A percentile compares a stretch with the other conserved stretches of the same genome.
phyloP scores from a whole-genome alignment of 2,888 invertebrate species.

The Escarpia spicata region DNA sequence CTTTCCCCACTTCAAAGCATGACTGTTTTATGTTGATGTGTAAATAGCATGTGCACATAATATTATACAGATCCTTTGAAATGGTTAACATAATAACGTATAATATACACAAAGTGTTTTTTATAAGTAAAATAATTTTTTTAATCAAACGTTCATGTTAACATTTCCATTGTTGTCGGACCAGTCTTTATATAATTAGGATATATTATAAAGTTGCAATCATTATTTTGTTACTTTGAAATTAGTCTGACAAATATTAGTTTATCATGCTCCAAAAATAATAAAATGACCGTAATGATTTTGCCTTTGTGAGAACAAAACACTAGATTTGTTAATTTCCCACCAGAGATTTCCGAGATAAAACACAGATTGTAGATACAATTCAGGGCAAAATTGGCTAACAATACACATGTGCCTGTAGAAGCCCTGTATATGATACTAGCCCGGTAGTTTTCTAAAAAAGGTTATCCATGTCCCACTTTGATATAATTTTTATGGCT shows the following conservation, averaged over 20 bases:
- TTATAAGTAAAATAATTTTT: neutral
- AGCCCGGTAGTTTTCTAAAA: no score
- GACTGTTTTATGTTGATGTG: neutral
- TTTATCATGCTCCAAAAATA: neutral
- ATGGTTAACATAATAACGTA: neutral
- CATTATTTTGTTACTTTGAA: neutral
- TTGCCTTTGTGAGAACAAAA: neutral
- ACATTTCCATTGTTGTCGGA: neutral
- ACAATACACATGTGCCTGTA: neutral
- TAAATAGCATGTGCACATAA: neutral
- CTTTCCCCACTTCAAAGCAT: neutral
- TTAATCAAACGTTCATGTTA: neutral
- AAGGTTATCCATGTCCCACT: neutral
- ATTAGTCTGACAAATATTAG: neutral
- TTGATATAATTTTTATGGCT: neutral
- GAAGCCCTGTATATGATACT: no score
- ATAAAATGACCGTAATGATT: neutral
- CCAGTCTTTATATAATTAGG: neutral
- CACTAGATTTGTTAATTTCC: neutral
- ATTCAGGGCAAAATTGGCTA: neutral
- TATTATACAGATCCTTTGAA: neutral
- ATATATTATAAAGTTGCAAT: neutral
- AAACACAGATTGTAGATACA: neutral
- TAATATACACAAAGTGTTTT: neutral
- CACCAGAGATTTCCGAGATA: neutral